Conservation (phyloP, 2,797 vertebrate species). For the Steatocranus sp. region DNA sequence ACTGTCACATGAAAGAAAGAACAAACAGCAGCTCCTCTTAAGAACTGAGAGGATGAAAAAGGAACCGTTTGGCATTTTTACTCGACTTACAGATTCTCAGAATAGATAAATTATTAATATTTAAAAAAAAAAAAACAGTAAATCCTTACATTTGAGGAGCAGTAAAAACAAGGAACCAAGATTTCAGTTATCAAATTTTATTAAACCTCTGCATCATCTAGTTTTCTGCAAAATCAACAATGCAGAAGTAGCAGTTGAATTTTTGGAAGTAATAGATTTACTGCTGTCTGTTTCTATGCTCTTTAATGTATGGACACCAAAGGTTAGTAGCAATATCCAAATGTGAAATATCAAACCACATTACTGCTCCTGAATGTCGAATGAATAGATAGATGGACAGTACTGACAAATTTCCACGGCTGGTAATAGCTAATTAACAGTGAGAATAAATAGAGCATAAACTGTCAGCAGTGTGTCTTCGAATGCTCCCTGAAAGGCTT, state of each 20-base stretch:
- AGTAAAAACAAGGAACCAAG: background rate
- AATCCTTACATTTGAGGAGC: background rate
- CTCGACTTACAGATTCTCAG: background rate
- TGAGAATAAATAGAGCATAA: background rate
- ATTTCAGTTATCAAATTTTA: background rate
- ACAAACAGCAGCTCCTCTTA: background rate
- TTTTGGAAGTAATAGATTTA: background rate
- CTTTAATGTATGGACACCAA: background rate
- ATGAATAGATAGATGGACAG: background rate
- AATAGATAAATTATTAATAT: background rate
- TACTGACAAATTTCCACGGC: background rate
- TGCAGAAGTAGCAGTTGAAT: background rate
- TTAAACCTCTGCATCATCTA: background rate
- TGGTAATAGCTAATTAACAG: background rate
- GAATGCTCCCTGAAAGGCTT: background rate
- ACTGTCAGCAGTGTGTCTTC: background rate
- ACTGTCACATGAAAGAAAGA: background rate
- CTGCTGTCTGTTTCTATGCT: background rate
- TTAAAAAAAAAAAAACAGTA: rapidly evolving
- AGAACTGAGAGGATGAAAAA: background rate
- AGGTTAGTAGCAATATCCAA: background rate
- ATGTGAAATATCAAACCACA: background rate
- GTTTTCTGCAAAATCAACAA: background rate
- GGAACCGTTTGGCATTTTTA: background rate
- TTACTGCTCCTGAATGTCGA: background rate